Evolutionary conservation across 2,888 invertebrate genomes (phyloP).

Genomic region (Cyaniris semiargus): DNA sequence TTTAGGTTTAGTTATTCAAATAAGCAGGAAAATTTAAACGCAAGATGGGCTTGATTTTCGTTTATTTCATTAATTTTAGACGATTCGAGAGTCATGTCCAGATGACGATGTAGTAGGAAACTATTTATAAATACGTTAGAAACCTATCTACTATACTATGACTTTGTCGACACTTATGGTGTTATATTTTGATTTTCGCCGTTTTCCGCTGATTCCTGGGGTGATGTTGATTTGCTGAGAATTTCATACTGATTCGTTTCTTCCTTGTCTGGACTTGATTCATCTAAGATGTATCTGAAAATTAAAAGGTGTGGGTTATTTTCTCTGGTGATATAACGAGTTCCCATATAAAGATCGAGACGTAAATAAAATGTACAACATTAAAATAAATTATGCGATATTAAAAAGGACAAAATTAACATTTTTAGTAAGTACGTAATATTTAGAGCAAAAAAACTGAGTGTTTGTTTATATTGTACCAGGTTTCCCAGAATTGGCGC

Average conservation of each 20-base stretch:
- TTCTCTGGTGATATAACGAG: background rate
- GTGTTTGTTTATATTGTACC: no score
- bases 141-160: conserved; percentile 11
- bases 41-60: background rate
- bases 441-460: no score
- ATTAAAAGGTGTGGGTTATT: background rate
- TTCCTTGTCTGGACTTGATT: conserved; percentile 81
- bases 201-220: background rate
- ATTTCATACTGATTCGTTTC: conserved; percentile 81
- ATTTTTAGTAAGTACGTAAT: no score
- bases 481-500: no score
- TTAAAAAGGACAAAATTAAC: no score
- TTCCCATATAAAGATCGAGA: no score
- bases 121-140: background rate
- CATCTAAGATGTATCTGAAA: conserved; percentile 81
- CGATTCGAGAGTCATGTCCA: background rate
- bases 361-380: no score
- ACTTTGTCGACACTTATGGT: background rate
- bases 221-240: conserved; percentile 69
- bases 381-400: no score
- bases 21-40: background rate
- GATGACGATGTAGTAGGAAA: background rate
- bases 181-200: background rate
- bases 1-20: background rate
- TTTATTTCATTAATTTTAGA: background rate